These are phyloP conservation scores for Pyrochroa serraticornis DNA, from an alignment of 2,888 invertebrate genomes.

Conservation along the genomic window DNA sequence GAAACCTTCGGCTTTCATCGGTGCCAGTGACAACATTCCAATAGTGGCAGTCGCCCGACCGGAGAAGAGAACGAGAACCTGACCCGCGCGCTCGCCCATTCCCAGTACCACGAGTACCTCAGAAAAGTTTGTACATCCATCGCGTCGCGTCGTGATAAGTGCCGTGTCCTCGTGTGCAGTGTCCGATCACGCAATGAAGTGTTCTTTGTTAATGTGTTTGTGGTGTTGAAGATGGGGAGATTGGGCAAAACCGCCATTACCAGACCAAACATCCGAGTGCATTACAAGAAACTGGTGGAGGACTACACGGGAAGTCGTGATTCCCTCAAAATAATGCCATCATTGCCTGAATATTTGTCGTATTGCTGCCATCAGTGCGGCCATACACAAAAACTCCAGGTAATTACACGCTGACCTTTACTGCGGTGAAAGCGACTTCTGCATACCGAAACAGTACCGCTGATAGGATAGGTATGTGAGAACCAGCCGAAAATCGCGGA, in stretches of 20 bases:
- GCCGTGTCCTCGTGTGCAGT: conserved; percentile 2
- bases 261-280: conserved; percentile 62
- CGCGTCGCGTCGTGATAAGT: conserved; percentile 9
- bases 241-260: conserved; percentile 58
- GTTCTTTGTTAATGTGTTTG: conserved; percentile 20
- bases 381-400: conserved; percentile 66
- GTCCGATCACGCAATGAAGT: conserved; percentile 22
- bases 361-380: conserved; percentile 68
- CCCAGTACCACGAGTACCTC: conserved; percentile 37
- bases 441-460: conserved; percentile 13
- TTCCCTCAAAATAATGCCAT: conserved; percentile 59
- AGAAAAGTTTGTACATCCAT: conserved; percentile 18
- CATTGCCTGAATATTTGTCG: conserved; percentile 64
- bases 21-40: conserved; percentile 55
- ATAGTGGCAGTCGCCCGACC: conserved; percentile 37
- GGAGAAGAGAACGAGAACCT: conserved; percentile 39
- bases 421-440: conserved; percentile 28
- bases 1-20: conserved; percentile 46
- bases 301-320: conserved; percentile 58
- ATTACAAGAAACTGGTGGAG: conserved; percentile 66
- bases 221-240: conserved; percentile 58
- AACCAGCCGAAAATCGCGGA: too few relatives aligned
- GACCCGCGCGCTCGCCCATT: conserved; percentile 34
- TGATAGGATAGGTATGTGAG: conserved; percentile 1
- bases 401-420: conserved; percentile 46